These are phyloP conservation scores for Sarcophaga peregrina DNA, from an alignment of 1,140 invertebrate genomes.

Conservation along the genomic window DNA sequence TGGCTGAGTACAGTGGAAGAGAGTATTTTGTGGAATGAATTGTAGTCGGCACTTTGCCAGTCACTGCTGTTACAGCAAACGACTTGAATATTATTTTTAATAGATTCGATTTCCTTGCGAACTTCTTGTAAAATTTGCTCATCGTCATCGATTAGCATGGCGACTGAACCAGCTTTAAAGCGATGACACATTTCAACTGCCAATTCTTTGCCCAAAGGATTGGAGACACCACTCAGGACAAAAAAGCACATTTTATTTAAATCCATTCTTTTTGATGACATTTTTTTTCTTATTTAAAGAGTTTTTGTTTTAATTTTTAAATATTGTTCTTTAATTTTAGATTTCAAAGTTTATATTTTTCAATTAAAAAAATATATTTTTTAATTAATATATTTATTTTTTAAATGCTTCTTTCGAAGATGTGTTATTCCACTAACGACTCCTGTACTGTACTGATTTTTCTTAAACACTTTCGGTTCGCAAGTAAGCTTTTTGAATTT, in stretches of 20 bases:
- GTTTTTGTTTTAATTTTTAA: conserved; percentile 26
- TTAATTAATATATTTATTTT: conserved; percentile 37
- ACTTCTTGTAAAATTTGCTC: conserved; percentile 69
- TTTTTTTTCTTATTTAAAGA: conserved; percentile 38
- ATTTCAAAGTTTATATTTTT: conserved; percentile 23
- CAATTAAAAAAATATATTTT: conserved; percentile 36
- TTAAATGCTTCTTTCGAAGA: conserved; percentile 32
- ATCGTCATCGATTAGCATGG: conserved; percentile 81
- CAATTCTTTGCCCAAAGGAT: conserved; percentile 74
- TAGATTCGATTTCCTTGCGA: conserved; percentile 46
- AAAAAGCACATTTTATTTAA: conserved; percentile 57
- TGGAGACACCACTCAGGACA: conserved; percentile 57
- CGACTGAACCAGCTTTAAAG: conserved; percentile 72
- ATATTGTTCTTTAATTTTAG: conserved; percentile 3
- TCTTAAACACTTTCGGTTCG: neutral
- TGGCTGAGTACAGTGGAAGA: conserved; percentile 47
- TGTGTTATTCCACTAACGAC: conserved; percentile 36
- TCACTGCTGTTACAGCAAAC: conserved; percentile 44
- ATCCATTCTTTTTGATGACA: conserved; percentile 61
- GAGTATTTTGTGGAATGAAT: conserved; percentile 39
- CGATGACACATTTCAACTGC: conserved; percentile 75
- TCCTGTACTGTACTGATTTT: conserved; percentile 30
- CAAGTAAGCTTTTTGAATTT: conserved; percentile 27
- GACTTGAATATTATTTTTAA: conserved; percentile 46
- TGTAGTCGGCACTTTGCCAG: conserved; percentile 48